Evolutionary conservation across 2,888 invertebrate genomes (phyloP).

Genomic region (Melipona bicolor): DNA sequence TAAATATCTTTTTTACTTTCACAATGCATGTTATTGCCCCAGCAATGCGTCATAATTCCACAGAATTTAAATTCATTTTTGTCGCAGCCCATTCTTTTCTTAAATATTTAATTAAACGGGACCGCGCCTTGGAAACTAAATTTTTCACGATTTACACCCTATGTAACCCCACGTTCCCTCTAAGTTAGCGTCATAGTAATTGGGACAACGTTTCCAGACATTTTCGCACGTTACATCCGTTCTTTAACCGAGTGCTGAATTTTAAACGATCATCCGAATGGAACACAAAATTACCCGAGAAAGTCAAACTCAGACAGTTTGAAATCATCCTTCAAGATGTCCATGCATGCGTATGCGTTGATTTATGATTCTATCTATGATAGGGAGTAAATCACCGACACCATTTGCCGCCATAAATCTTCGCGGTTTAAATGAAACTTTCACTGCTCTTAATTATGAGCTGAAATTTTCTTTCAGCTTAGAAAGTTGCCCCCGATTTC

Average conservation of each 20-base stretch:
- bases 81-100: conserved; percentile 3
- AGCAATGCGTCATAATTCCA: neutral
- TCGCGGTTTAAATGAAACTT: conserved; percentile 26
- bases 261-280: conserved; percentile 13
- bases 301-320: neutral
- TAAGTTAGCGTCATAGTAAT: conserved; percentile 32
- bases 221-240: conserved; percentile 18
- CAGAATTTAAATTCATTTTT: neutral
- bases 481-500: neutral
- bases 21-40: neutral
- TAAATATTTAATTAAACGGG: conserved; percentile 41
- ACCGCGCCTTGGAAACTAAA: neutral
- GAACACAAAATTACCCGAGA: conserved; percentile 15
- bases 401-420: conserved; percentile 18
- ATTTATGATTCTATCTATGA: conserved; percentile 20
- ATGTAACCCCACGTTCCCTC: conserved; percentile 24
- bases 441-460: conserved; percentile 13
- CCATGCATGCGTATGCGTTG: neutral
- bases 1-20: neutral
- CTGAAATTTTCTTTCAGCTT: conserved; percentile 3
- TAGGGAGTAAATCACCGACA: conserved; percentile 13
- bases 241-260: neutral
- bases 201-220: conserved; percentile 14
- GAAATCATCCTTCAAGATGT: conserved; percentile 8
- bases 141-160: conserved; percentile 28